Evolutionary conservation across 2,797 vertebrate genomes (phyloP), one percentile per base, ranked within the genome.

Genomic region (Eremophila alpestris): DNA sequence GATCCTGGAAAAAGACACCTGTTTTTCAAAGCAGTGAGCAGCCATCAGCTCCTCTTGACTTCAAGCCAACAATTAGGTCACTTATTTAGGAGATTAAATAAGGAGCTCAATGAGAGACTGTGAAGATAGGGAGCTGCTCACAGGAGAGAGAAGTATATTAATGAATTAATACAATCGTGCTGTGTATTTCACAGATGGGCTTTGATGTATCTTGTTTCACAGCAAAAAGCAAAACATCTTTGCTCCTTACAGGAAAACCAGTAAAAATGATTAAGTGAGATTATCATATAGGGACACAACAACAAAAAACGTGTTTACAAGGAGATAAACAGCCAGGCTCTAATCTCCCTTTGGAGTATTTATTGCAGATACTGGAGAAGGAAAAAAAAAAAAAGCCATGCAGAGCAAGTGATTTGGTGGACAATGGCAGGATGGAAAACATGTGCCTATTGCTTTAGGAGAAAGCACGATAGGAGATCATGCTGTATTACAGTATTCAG

Each of bases 1-100:
- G 62, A 71, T 88, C 55, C 87, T 87, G 87, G 79, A 87, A 73
- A 69, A 94, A 84, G 59, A 55, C 91, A 95, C 94, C 91, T 90
- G 79, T 52, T 95, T 92, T 87, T 63, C 59, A 27, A 87, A 86
- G 79, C 11, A 81, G 51, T 45, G 45, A 91, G 85, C 76, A 74
- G 56, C 70, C 77, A 48, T 69, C 80, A 52, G 34, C 83, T 73
- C 49, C 46, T 89, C 88, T 84, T 95, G 88, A 89, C 49, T 84
- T 82, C 32, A 52, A 46, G 90, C 94, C 84, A 94, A 88, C 62
- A 55, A 79, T 94, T 92, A 91, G 85, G 82, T 96, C 89, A 89
- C 58, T 94, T 97, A 56, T 75, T 88, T 86, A 79, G 74, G 79
- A 93, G 77, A 81, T 91, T 16, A 92, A 94, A 84, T 86, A 87